phyloP scores from a whole-genome alignment of 2,888 invertebrate genomes.

The Andrena bucephala region DNA sequence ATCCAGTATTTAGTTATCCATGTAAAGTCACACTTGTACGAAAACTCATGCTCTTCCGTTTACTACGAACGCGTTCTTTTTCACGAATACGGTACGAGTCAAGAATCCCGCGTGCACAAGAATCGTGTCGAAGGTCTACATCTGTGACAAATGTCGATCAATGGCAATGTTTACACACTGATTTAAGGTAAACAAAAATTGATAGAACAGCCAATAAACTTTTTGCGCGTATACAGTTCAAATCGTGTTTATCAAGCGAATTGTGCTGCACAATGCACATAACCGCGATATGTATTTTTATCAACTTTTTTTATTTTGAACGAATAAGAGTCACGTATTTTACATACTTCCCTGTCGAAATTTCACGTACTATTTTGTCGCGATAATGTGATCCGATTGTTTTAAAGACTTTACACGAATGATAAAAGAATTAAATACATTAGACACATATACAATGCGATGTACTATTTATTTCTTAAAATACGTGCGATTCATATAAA shows the following conservation, averaged over 20 bases:
- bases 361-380: too few species aligned
- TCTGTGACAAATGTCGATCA: constrained; percentile 6
- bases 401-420: too few species aligned
- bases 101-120: not conserved
- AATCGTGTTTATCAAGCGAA: not conserved
- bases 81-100: not conserved
- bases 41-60: constrained; percentile 7
- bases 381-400: too few species aligned
- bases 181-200: not conserved
- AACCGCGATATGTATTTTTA: not conserved
- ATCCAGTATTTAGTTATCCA: not conserved
- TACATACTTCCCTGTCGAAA: too few species aligned
- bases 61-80: constrained; percentile 7
- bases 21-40: constrained; percentile 1
- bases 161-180: constrained; percentile 3
- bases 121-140: not conserved
- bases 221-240: constrained; percentile 13
- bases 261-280: too few species aligned
- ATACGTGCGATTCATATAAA: not conserved
- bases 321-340: not conserved
- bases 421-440: too few species aligned
- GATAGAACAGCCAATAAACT: not conserved
- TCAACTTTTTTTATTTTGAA: not conserved
- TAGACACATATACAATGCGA: too few species aligned
- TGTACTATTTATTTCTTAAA: too few species aligned